Evolutionary conservation across 2,888 invertebrate genomes (phyloP).

Genomic region (Acleris laterana): DNA sequence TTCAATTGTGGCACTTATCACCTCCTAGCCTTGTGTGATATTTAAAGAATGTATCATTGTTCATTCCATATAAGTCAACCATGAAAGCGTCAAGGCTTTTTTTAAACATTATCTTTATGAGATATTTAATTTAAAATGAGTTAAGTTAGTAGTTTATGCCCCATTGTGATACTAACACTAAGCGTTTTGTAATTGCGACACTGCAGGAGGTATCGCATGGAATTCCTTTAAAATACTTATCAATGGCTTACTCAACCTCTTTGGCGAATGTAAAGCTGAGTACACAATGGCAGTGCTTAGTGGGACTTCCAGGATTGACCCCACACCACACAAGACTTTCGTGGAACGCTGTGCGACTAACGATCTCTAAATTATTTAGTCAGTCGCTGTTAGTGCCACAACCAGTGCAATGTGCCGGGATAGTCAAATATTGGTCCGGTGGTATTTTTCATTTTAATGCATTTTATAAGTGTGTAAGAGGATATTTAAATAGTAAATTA

Average conservation of each 20-base stretch:
- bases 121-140: background rate
- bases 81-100: background rate
- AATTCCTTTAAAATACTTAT: slow-evolving; percentile 40
- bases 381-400: slow-evolving; percentile 49
- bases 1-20: slow-evolving; percentile 11
- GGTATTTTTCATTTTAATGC: background rate
- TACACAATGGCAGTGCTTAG: slow-evolving; percentile 75
- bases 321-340: slow-evolving; percentile 55
- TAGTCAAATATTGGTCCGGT: background rate
- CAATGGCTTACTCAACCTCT: slow-evolving; percentile 64
- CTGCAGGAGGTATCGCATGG: slow-evolving; percentile 15
- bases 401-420: slow-evolving; percentile 42
- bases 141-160: background rate
- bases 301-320: slow-evolving; percentile 67
- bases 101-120: slow-evolving; percentile 11
- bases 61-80: slow-evolving; percentile 16
- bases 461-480: too few species aligned
- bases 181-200: slow-evolving; percentile 13
- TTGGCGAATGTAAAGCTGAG: slow-evolving; percentile 68
- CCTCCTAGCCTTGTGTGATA: slow-evolving; percentile 14
- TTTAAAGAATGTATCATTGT: slow-evolving; percentile 26
- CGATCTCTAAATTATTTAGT: slow-evolving; percentile 47
- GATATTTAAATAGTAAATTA: too few species aligned
- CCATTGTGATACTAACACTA: background rate
- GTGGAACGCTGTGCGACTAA: slow-evolving; percentile 48